Evolutionary conservation across 23 tunicate genomes (phyloP).

Genomic region (Oikopleura vanhoeffeni): DNA sequence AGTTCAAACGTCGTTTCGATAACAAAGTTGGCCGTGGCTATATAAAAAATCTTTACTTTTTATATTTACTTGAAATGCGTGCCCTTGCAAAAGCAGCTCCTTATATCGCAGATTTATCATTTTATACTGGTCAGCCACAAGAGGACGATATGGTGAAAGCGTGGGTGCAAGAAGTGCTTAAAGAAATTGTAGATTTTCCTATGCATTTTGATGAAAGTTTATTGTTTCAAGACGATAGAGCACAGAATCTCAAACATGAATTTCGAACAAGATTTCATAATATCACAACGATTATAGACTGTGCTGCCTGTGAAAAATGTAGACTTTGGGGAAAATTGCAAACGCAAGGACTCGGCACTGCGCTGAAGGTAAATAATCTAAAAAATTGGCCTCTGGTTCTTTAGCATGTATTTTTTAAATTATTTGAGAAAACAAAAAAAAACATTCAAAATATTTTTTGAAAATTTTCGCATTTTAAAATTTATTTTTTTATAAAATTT

Average conservation of each 20-base stretch:
- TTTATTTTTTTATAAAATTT: no score
- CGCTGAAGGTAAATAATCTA: slow-evolving; percentile 45
- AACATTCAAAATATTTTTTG: no score
- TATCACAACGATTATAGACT: slow-evolving; percentile 72
- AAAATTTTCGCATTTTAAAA: not conserved
- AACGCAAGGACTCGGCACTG: slow-evolving; percentile 90
- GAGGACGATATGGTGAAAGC: slow-evolving; percentile 34
- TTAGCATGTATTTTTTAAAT: no score
- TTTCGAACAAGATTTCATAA: slow-evolving; percentile 60
- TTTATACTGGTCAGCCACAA: slow-evolving; percentile 42
- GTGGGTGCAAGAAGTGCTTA: slow-evolving; percentile 15
- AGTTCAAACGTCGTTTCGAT: slow-evolving; percentile 59
- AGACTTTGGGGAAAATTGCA: slow-evolving; percentile 86
- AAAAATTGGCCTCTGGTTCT: no score
- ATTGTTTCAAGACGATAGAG: slow-evolving; percentile 44
- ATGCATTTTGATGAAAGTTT: slow-evolving; percentile 89
- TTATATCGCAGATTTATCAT: slow-evolving; percentile 19
- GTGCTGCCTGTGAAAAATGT: slow-evolving; percentile 90
- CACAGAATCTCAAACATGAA: slow-evolving; percentile 31
- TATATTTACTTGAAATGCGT: slow-evolving; percentile 55
- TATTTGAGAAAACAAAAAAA: no score
- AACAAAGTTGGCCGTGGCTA: slow-evolving; percentile 29
- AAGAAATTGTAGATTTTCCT: slow-evolving; percentile 25
- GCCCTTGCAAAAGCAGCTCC: slow-evolving; percentile 50
- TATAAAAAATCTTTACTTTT: slow-evolving; percentile 60